Evolutionary conservation across 2,113 vertebrate genomes (phyloP), one percentile per base, ranked within the genome.

Genomic region (Chunga burmeisteri): DNA sequence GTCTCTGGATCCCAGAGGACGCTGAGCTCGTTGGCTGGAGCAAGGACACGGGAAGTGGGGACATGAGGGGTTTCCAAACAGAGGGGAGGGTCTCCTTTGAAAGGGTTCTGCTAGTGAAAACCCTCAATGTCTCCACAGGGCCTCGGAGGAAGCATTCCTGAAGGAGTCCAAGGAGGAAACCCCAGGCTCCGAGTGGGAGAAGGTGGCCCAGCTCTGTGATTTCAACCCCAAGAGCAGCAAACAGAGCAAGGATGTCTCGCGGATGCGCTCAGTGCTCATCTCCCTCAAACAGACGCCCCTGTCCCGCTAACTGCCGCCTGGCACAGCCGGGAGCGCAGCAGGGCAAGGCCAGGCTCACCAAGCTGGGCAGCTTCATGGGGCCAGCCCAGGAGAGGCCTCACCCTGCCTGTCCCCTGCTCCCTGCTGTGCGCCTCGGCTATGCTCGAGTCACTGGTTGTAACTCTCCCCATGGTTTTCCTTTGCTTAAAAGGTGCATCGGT

Each of bases 181-280:
- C 20, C 98, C 99, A 0, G 99, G 99, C 86, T 98, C 99, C 0
- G 99, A 99, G 94, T 99, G 99, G 99, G 99, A 99, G 96, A 98
- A 99, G 93, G 99, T 99, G 83, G 99, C 99, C 40, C 99, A 99
- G 53, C 99, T 99, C 71, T 99, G 99, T 53, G 99, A 99, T 98
- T 99, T 99, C 98, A 99, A 99, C 80, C 99, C 99, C 79, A 99
- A 99, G 98, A 99, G 99, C 98, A 99, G 99, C 99, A 99, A 99
- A 98, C 99, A 99, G 96, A 99, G 99, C 70, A 99, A 99, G 98
- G 99, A 99, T 34, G 99, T 99, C 80, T 99, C 99, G 1, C 99
- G 99, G 79, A 99, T 99, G 99, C 99, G 99, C 77, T 99, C 99
- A 1, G 99, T 99, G 97, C 99, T 99, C 97, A 99, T 99, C 97